phyloP scores from a whole-genome alignment of 1,140 invertebrate species.

The Ceratitis capitata region DNA sequence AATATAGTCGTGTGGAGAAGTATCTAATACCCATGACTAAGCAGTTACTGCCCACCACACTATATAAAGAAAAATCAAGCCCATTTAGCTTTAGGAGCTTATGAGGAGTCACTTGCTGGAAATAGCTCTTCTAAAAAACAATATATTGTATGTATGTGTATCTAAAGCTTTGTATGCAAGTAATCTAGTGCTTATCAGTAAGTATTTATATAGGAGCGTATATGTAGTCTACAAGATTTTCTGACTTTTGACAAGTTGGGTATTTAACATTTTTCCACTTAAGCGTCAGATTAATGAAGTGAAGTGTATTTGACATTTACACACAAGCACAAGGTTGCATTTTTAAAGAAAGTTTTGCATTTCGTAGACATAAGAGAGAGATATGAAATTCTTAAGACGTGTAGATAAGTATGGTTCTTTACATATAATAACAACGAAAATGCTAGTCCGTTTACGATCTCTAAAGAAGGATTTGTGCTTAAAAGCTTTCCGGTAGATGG shows the following conservation, averaged over 20 bases:
- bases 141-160: not conserved
- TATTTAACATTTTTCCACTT: conserved; percentile 18
- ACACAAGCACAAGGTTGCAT: not conserved
- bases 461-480: no score
- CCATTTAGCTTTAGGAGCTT: not conserved
- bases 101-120: not conserved
- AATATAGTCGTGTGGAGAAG: no score
- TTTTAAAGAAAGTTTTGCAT: not conserved
- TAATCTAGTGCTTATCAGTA: not conserved
- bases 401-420: no score
- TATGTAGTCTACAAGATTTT: not conserved
- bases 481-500: no score
- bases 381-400: not conserved
- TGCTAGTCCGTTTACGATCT: no score
- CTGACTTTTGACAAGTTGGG: not conserved
- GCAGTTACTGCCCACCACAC: not conserved
- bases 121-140: not conserved
- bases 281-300: conserved; percentile 33
- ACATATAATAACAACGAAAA: no score
- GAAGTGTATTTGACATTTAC: not conserved
- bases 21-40: not conserved
- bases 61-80: not conserved
- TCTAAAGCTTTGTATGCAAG: not conserved
- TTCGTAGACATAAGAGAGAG: no score
- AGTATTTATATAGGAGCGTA: not conserved